Conservation (phyloP, 2,888 invertebrate genomes). For the Acanthosoma haemorrhoidale region DNA sequence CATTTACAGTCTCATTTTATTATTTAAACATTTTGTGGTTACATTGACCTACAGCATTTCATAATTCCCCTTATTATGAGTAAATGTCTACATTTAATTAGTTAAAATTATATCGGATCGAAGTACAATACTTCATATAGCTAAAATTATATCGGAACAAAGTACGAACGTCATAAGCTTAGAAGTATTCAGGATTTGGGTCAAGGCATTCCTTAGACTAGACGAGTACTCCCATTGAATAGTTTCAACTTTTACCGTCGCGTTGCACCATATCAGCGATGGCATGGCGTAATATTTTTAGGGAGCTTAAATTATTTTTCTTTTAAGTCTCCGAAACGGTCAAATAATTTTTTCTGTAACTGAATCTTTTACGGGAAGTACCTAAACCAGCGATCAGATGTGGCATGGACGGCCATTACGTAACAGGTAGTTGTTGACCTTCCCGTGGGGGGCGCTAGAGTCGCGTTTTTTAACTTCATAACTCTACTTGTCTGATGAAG, state of each 20-base stretch:
- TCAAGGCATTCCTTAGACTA: conserved; percentile 2
- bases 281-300: not conserved
- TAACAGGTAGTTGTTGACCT: conserved; percentile 22
- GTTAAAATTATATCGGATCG: no score
- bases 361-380: no score
- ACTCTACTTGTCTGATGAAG: no score
- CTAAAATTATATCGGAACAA: no score
- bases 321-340: not conserved
- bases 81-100: no score
- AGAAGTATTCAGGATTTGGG: conserved; percentile 2
- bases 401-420: conserved; percentile 3
- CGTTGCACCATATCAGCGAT: not conserved
- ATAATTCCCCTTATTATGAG: no score
- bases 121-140: no score
- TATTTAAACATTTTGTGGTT: no score
- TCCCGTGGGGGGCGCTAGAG: not conserved
- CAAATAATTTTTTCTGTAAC: no score
- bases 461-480: not conserved
- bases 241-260: no score
- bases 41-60: no score
- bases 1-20: no score
- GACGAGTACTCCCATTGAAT: not conserved
- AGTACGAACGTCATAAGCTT: not conserved
- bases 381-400: not conserved
- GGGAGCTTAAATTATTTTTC: not conserved